Evolutionary conservation across 1,140 invertebrate species (phyloP).

Genomic region (Drosophila orosa): DNA sequence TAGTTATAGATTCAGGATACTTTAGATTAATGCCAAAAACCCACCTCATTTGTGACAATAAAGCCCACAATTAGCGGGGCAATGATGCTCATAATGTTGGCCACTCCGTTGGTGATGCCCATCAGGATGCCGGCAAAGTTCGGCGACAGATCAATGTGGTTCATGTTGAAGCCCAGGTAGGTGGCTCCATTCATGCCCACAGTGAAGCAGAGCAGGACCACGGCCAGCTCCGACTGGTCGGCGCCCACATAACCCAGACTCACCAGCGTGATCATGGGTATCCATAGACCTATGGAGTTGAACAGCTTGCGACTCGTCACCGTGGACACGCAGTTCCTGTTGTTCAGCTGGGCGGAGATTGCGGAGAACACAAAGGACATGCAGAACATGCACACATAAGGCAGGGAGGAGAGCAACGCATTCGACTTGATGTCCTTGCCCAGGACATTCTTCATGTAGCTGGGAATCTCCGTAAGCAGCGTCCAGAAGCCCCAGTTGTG

Average conservation of each 20-base stretch:
- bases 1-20: background rate
- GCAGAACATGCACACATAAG: constrained; percentile 91
- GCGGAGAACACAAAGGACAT: constrained; percentile 87
- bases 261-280: constrained; percentile 88
- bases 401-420: constrained; percentile 91
- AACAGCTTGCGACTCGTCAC: constrained; percentile 87
- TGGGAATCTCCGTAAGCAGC: constrained; percentile 95
- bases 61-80: constrained; percentile 88
- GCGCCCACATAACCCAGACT: constrained; percentile 87
- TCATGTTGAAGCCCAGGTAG: constrained; percentile 89
- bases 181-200: constrained; percentile 91
- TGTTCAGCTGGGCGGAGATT: constrained; percentile 86
- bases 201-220: constrained; percentile 87
- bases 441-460: constrained; percentile 94
- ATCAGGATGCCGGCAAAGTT: constrained; percentile 90
- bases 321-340: constrained; percentile 85
- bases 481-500: constrained; percentile 98
- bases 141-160: constrained; percentile 91
- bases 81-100: constrained; percentile 90
- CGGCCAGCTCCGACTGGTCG: constrained; percentile 85
- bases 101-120: constrained; percentile 90
- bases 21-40: background rate
- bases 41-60: constrained; percentile 88
- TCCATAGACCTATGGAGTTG: constrained; percentile 88
- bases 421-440: constrained; percentile 91